phyloP scores from a whole-genome alignment of 1,140 invertebrate species.

The Charaxes varanes region DNA sequence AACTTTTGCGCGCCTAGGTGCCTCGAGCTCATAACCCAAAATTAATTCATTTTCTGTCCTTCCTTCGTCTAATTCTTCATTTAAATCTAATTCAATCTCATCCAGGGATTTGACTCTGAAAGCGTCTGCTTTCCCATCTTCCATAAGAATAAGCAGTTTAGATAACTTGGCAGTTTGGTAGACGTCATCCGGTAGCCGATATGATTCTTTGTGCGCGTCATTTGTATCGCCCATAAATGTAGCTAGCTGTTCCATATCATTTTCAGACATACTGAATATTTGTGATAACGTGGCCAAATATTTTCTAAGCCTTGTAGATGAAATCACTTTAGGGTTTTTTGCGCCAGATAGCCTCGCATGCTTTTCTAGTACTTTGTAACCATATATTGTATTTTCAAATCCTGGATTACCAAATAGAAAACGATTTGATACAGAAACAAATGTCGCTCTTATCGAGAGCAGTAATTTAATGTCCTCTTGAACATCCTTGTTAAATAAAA shows the following conservation, averaged over 20 bases:
- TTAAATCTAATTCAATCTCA: slow-evolving; percentile 43
- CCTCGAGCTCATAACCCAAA: slow-evolving; percentile 1
- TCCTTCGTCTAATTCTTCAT: slow-evolving; percentile 14
- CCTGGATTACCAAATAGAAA: slow-evolving; percentile 31
- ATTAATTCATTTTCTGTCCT: slow-evolving; percentile 1
- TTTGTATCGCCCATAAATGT: slow-evolving; percentile 35
- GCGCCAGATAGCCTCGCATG: slow-evolving; percentile 27
- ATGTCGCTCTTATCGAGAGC: slow-evolving; percentile 18
- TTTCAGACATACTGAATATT: slow-evolving; percentile 39
- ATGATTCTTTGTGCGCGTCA: slow-evolving; percentile 17
- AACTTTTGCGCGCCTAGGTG: background rate
- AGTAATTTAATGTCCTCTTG: slow-evolving; percentile 13
- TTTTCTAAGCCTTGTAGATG: slow-evolving; percentile 35
- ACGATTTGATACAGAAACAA: slow-evolving; percentile 14
- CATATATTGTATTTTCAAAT: slow-evolving; percentile 21
- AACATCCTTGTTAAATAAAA: slow-evolving; percentile 25
- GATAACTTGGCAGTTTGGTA: slow-evolving; percentile 24
- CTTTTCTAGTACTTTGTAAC: slow-evolving; percentile 38
- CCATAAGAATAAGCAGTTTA: slow-evolving; percentile 46
- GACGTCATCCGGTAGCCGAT: slow-evolving; percentile 15
- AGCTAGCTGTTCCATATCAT: slow-evolving; percentile 35
- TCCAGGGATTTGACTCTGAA: slow-evolving; percentile 40
- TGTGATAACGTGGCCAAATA: slow-evolving; percentile 45
- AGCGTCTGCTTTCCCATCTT: slow-evolving; percentile 33
- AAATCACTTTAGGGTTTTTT: slow-evolving; percentile 32